Conservation (phyloP, 2,113 vertebrate genomes). For the Lepidothrix coronata region DNA sequence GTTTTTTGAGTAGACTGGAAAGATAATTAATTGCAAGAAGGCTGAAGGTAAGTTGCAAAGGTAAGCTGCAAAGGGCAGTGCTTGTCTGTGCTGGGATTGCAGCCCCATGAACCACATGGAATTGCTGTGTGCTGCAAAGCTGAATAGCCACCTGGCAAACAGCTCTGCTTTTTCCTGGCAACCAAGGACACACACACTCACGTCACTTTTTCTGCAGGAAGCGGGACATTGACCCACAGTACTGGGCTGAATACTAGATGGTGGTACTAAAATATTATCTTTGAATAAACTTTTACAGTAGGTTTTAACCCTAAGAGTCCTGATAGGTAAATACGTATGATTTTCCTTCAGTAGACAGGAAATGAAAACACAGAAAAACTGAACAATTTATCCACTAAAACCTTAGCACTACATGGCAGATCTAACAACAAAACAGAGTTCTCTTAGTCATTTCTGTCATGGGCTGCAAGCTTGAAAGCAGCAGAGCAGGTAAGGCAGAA, state of each 20-base stretch:
- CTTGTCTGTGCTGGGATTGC: background rate
- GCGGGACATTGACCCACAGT: background rate
- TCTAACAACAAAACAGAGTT: background rate
- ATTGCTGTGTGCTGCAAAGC: accelerated
- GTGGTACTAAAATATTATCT: background rate
- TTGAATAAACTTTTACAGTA: background rate
- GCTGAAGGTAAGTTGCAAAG: background rate
- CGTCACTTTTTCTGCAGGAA: background rate
- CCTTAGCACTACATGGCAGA: background rate
- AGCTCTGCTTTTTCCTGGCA: background rate
- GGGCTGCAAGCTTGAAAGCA: background rate
- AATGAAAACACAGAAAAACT: background rate
- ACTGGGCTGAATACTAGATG: background rate
- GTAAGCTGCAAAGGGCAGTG: background rate
- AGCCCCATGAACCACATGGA: background rate
- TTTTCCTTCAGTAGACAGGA: background rate
- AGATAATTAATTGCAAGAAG: background rate
- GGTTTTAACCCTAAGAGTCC: background rate
- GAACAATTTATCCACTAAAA: background rate
- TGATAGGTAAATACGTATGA: accelerated
- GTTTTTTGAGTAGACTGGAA: background rate
- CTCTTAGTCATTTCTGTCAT: background rate
- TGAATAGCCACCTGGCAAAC: background rate
- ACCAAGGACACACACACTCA: accelerated
- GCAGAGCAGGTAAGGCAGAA: background rate